Evolutionary conservation across 2,888 invertebrate genomes (phyloP).

Genomic region (Melinopterus prodromus): DNA sequence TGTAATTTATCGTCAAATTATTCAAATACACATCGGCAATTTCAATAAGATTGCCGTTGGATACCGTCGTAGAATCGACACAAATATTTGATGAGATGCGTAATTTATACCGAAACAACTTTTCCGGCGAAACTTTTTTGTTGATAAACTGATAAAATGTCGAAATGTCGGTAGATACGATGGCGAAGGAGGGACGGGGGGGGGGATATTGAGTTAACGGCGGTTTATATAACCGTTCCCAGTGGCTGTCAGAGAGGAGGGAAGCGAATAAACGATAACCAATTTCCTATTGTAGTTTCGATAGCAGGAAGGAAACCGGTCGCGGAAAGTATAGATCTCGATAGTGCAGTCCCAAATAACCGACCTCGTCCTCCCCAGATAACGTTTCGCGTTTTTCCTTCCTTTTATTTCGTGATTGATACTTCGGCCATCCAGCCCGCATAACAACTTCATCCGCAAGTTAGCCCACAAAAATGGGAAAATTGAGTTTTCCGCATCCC

Average conservation of each 20-base stretch:
- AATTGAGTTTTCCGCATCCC: background rate
- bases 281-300: slow-evolving; percentile 43
- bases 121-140: background rate
- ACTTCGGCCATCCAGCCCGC: background rate
- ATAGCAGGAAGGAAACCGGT: slow-evolving; percentile 37
- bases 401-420: slow-evolving; percentile 41
- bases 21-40: too few species aligned
- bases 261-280: slow-evolving; percentile 43
- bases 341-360: slow-evolving; percentile 39
- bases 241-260: slow-evolving; percentile 25
- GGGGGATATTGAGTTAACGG: slow-evolving; percentile 26
- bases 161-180: background rate
- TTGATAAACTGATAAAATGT: slow-evolving; percentile 4
- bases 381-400: slow-evolving; percentile 40
- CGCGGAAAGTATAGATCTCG: slow-evolving; percentile 42
- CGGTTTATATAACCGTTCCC: slow-evolving; percentile 17
- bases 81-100: background rate
- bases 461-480: background rate
- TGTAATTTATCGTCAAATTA: too few species aligned
- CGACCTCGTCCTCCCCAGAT: slow-evolving; percentile 33
- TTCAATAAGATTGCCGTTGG: background rate
- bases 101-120: background rate
- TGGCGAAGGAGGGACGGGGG: background rate
- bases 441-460: slow-evolving; percentile 4
- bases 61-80: background rate